Base-by-base conservation (phyloP, 2,888 invertebrate species). In the Agrochola lychnidis region DNA sequence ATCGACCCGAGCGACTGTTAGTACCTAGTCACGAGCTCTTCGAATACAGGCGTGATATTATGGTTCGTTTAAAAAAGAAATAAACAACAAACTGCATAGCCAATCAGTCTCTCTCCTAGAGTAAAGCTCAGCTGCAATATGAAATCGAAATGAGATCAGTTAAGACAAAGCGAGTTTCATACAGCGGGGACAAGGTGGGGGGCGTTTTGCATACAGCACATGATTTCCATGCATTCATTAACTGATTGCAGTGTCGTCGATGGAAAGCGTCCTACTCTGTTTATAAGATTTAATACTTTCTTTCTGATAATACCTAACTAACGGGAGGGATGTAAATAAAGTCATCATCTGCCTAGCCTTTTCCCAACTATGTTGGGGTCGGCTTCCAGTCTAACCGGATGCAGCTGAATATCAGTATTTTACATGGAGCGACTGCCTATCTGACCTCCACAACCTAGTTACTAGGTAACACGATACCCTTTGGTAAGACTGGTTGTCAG, bases 171-270 rank as follows among this genome's bases (percentile, higher is more conserved):
- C 61, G 12, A 22, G 68, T 45, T 68, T 42, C 51, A 14, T 61
- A 14, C 19, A 63, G 42, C 53, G 36, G 48, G 48, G 1, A 62
- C 68, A 51, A 25, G 14, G 19, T 59, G 19, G 45, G n/a, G 40
- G 22, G 16, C 51, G 62, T 53, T 78, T 64, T 79, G 66, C 81
- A 67, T 70, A 48, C 14, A 64, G 57, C 69, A 70, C 66, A 36
- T 56, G 61, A 68, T 80, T 70, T 71, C 71, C 63, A 57, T 84
- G 81, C 63, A 80, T 84, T 82, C 67, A 82, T 83, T 70, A 71
- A 61, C 70, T 69, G 70, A 79, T 71, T 84, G 68, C 63, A 70
- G 45, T 59, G 30, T 7, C 59, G 7, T 36, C 36, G 30, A 68
- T 59, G 25, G 36, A 62, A 79, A 57, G 3, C 22, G 14, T 7